A percentile compares a stretch with the other conserved stretches of the same genome.
Evolutionary conservation across 2,113 vertebrate species (phyloP).

Genomic region (Catharus fuscescens): DNA sequence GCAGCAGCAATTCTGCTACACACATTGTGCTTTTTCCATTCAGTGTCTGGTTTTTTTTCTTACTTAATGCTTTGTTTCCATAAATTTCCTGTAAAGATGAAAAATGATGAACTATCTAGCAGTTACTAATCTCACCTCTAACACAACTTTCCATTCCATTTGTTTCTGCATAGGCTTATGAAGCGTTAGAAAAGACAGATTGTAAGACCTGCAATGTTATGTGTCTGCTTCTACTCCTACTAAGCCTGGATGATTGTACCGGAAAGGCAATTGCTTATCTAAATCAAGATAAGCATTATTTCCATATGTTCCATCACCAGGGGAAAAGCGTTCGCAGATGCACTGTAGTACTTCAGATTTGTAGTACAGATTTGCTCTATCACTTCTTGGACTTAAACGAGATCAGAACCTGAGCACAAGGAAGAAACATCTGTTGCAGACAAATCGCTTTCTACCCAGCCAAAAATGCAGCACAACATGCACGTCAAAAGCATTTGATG

Average conservation of each 20-base stretch:
- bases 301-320: slow-evolving; percentile 49
- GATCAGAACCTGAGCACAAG: slow-evolving; percentile 28
- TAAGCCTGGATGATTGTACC: neutral
- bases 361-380: slow-evolving; percentile 42
- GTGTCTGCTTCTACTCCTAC: slow-evolving; percentile 36
- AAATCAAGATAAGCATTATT: slow-evolving; percentile 53
- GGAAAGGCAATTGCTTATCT: slow-evolving; percentile 56
- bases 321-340: slow-evolving; percentile 44
- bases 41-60: neutral
- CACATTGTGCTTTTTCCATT: neutral
- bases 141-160: neutral
- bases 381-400: neutral
- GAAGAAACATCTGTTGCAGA: slow-evolving; percentile 37
- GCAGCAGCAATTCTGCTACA: neutral
- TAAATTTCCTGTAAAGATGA: neutral
- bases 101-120: neutral
- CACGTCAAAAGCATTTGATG: neutral
- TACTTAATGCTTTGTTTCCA: neutral
- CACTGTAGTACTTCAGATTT: slow-evolving; percentile 30
- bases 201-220: neutral
- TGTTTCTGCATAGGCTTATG: neutral
- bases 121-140: neutral
- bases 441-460: neutral
- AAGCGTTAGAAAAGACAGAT: neutral
- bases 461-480: neutral